A percentile compares a stretch with the other conserved stretches of the same genome.
Evolutionary conservation across 2,888 invertebrate species (phyloP).

Genomic region (Ptychoptera contaminata): DNA sequence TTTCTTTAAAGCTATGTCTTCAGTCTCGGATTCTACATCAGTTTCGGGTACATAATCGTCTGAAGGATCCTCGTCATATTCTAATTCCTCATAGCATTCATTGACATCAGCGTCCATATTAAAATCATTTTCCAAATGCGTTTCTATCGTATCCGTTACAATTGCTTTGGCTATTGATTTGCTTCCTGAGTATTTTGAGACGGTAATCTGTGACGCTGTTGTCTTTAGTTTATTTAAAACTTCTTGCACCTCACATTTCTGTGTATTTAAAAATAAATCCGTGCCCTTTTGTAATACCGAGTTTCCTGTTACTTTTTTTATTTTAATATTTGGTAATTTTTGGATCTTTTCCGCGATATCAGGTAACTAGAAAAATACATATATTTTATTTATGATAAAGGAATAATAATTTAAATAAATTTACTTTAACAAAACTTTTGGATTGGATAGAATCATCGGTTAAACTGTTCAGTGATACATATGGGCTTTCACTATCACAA

Average conservation of each 20-base stretch:
- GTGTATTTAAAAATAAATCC: too few relatives aligned
- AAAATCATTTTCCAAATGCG: neutral
- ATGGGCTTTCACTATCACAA: neutral
- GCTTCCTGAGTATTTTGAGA: neutral
- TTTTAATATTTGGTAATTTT: too few relatives aligned
- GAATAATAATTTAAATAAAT: too few relatives aligned
- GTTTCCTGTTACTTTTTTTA: too few relatives aligned
- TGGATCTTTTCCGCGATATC: too few relatives aligned
- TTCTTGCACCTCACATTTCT: too few relatives aligned
- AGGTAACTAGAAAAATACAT: too few relatives aligned
- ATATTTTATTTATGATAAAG: too few relatives aligned
- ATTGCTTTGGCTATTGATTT: neutral
- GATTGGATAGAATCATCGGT: too few relatives aligned
- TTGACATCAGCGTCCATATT: neutral
- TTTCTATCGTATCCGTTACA: neutral
- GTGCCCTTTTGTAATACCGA: too few relatives aligned
- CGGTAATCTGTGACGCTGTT: neutral
- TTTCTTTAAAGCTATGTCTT: neutral
- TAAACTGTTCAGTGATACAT: too few relatives aligned
- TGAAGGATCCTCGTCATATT: neutral
- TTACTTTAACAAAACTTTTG: too few relatives aligned
- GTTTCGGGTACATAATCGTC: neutral
- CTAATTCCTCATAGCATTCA: neutral
- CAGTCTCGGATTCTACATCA: neutral
- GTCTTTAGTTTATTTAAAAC: neutral